phyloP scores from a whole-genome alignment of 2,113 vertebrate genomes.

The Elgaria multicarinata region DNA sequence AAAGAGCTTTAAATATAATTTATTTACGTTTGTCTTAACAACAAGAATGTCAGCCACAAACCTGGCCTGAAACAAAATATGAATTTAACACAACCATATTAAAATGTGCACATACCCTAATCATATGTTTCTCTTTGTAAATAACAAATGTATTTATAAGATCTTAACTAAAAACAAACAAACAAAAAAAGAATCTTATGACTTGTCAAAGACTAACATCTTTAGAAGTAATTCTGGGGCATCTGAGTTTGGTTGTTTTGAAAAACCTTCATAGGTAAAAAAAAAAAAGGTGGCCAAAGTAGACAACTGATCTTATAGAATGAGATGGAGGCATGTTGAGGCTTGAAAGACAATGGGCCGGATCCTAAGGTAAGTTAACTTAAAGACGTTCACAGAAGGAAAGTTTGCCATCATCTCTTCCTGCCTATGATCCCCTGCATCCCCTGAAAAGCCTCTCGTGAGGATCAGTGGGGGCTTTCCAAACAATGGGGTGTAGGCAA shows the following conservation, averaged over 20 bases:
- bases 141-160: neutral
- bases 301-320: neutral
- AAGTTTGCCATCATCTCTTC: neutral
- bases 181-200: no score
- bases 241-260: neutral
- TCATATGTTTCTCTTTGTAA: neutral
- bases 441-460: neutral
- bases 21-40: neutral
- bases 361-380: neutral
- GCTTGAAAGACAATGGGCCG: neutral
- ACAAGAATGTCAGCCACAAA: neutral
- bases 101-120: neutral
- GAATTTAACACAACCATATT: neutral
- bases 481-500: neutral
- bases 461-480: neutral
- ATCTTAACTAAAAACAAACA: neutral
- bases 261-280: neutral
- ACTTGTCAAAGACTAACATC: neutral
- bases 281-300: neutral
- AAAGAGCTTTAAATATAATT: neutral
- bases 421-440: neutral
- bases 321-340: neutral
- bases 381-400: neutral
- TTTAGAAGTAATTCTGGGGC: neutral
- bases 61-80: neutral